Evolutionary conservation across 1,140 invertebrate species (phyloP), one percentile per base, ranked within the genome.

Genomic region (Daktulosphaira vitifoliae): DNA sequence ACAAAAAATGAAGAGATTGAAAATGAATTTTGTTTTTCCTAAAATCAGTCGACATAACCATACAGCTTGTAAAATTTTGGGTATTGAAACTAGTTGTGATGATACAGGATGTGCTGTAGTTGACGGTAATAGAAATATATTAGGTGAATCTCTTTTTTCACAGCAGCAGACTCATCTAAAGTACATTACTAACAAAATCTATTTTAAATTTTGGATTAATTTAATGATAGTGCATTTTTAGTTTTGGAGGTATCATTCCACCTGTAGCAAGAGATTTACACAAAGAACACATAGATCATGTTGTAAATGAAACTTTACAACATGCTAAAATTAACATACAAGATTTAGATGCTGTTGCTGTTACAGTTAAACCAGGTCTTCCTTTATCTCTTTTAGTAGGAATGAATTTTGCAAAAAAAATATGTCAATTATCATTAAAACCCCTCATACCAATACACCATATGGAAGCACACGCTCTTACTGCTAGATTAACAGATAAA

Each of bases 21-120:
- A n/a, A n/a, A n/a, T n/a, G n/a, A n/a, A n/a, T n/a, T n/a, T n/a
- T n/a, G n/a, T n/a, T n/a, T n/a, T n/a, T n/a, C n/a, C n/a, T n/a
- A n/a, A n/a, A n/a, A n/a, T n/a, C n/a, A n/a, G n/a, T n/a, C 29
- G 16, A 9, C 37, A 39, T 23, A 6, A 1, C 6, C 20, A 23
- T 9, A 46, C 11, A 16, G n/a, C 9, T 1, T 39, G 22, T 25
- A 62, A 11, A 48, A 70, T 72, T 46, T 76, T 97, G 67, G 96
- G 95, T 8, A 96, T 98, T 69, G 96, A 98, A 82, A 96, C 92
- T n/a, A 97, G 93, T 69, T 98, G 93, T 76, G 96, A 98, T 80
- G 96, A 98, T 74, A 98, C 95, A 3, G 94, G 90, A 52, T 87
- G 87, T 71, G 94, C 90, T 49, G 81, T 98, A 70, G 84, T 98